Evolutionary conservation across 2,113 vertebrate species (phyloP).

Genomic region (Bettongia penicillata): DNA sequence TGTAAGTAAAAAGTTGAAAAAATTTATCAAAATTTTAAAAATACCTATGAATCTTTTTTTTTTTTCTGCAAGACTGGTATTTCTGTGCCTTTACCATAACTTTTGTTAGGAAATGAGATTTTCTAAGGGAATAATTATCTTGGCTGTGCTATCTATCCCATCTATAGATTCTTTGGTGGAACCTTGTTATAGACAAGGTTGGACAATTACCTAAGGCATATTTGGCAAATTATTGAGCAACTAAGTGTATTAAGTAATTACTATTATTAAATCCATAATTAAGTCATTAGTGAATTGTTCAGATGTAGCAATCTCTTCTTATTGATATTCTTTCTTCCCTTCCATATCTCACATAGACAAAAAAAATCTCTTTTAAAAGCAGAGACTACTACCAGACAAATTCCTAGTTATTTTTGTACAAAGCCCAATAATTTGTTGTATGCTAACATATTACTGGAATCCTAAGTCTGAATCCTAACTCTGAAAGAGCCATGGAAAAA

Average conservation of each 20-base stretch:
- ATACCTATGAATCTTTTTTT: background rate
- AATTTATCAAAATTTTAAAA: conserved; percentile 16
- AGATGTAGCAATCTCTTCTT: background rate
- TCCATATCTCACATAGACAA: too few relatives aligned
- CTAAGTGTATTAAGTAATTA: background rate
- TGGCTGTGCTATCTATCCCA: conserved; percentile 18
- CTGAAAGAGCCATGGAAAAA: background rate
- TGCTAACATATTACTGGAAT: conserved; percentile 13
- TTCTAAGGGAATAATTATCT: background rate
- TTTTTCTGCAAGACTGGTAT: background rate
- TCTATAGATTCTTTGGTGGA: background rate
- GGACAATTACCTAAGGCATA: conserved; percentile 7
- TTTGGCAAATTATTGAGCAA: conserved; percentile 39
- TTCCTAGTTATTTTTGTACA: conserved; percentile 2
- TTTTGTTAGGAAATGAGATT: conserved; percentile 1
- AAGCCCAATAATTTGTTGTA: background rate
- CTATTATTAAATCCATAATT: background rate
- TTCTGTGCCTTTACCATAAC: background rate
- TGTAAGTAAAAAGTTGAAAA: conserved; percentile 17
- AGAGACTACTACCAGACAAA: background rate
- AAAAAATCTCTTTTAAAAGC: background rate
- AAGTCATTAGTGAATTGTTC: background rate
- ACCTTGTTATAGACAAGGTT: conserved; percentile 14
- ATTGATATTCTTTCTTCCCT: background rate
- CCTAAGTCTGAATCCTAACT: background rate